phyloP scores from a whole-genome alignment of 1,140 invertebrate genomes.

The Drosophila simulans region DNA sequence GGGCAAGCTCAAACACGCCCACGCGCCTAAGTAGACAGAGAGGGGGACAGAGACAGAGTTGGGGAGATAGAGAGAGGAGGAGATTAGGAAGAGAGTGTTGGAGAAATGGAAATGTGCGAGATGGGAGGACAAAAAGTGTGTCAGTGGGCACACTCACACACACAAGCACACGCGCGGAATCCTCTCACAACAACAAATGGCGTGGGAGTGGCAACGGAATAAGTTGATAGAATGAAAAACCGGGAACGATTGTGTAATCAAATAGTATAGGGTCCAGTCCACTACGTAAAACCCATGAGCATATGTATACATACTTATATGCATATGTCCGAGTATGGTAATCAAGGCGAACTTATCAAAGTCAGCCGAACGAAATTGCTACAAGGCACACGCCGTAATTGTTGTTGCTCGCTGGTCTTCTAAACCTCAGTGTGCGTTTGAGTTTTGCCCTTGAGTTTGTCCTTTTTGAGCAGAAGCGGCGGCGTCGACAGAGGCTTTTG shows the following conservation, averaged over 20 bases:
- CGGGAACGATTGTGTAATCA: slow-evolving; percentile 40
- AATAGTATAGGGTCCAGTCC: slow-evolving; percentile 11
- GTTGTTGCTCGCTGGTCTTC: slow-evolving; percentile 11
- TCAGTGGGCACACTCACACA: slow-evolving; percentile 15
- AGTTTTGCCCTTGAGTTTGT: slow-evolving; percentile 74
- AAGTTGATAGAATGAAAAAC: slow-evolving; percentile 15
- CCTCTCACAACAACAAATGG: slow-evolving; percentile 31
- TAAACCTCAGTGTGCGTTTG: slow-evolving; percentile 44
- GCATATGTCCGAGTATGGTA: slow-evolving; percentile 29
- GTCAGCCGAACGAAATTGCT: slow-evolving; percentile 33
- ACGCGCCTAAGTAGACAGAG: neutral
- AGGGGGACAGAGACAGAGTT: neutral
- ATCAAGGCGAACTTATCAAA: slow-evolving; percentile 50
- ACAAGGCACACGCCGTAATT: slow-evolving; percentile 30
- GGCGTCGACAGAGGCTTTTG: slow-evolving; percentile 39
- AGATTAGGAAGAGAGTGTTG: too few species aligned
- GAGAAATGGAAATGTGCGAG: too few species aligned
- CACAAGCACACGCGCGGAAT: slow-evolving; percentile 8
- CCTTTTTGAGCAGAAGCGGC: slow-evolving; percentile 61
- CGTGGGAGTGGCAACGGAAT: slow-evolving; percentile 39
- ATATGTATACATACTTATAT: slow-evolving; percentile 1
- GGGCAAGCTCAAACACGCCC: slow-evolving; percentile 27
- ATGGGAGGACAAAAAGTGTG: slow-evolving; percentile 30
- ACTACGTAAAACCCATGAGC: neutral
- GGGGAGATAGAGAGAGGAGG: too few species aligned